Evolutionary conservation across 1,140 invertebrate species (phyloP), one percentile per base, ranked within the genome.

Genomic region (Microvelia longipes): DNA sequence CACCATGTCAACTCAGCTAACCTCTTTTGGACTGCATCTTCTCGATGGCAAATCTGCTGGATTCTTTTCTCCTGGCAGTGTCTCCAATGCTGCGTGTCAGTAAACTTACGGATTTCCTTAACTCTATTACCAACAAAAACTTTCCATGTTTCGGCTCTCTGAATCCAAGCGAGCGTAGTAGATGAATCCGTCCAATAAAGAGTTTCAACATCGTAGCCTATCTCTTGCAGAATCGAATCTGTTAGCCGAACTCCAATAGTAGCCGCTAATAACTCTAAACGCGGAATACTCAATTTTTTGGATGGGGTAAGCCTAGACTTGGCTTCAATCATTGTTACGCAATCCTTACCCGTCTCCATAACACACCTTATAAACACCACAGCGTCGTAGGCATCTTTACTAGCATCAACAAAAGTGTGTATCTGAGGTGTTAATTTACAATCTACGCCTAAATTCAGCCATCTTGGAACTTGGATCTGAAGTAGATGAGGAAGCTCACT

Each of bases 231-330:
- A 26, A 67, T 28, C 25, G 25, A 28, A 67, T 25, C 19, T 5
- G 66, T 28, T 15, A 82, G 19, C 28, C 76, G 71, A 1, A 72
- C 73, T 1, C 75, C 77, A n/a, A 80, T 62, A 0, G 80, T 66
- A 0, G 80, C 79, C 5, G 77, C 81, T 68, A 79, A 74, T 0
- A 82, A 73, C 71, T 82, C 79, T 2, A 82, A 69, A 28, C 78
- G 71, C 0, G 80, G 79, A 26, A 81, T 78, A 0, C 77, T 77
- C 25, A 77, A 63, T 0, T 69, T 62, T 69, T 77, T 77, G 2
- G 79, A 26, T 14, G 80, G 78, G 0, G 76, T 69, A 0, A 78
- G 75, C 68, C 76, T 73, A 13, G 76, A 73, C 24, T 80, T 80
- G 0, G 76, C 78, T 28, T 78, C 74, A 50, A 50, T 50, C 67